phyloP scores from a whole-genome alignment of 2,113 vertebrate species.

The Euleptes europaea region DNA sequence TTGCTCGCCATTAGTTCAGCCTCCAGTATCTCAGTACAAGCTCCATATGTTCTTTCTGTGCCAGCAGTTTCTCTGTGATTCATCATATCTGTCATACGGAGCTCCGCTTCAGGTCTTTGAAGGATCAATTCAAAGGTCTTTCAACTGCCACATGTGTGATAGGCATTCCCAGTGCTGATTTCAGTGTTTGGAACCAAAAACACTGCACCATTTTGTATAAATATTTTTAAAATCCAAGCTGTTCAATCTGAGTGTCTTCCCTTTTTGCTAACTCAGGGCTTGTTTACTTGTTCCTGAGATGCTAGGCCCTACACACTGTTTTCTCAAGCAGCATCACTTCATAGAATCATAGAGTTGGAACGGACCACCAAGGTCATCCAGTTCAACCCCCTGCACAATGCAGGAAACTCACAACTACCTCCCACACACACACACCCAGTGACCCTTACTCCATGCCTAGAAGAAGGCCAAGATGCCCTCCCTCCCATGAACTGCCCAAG shows the following conservation, averaged over 20 bases:
- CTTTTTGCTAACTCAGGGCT: not conserved
- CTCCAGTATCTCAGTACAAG: not conserved
- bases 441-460: no score
- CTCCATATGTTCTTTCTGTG: not conserved
- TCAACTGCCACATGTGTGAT: slow-evolving; percentile 17
- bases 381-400: no score
- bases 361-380: no score
- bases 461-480: no score
- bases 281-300: not conserved
- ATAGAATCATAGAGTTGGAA: no score
- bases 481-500: no score
- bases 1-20: slow-evolving; percentile 5
- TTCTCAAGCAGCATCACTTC: not conserved
- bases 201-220: not conserved
- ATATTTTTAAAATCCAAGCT: not conserved
- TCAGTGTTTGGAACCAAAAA: not conserved
- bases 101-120: not conserved
- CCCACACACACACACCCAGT: no score
- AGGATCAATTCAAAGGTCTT: slow-evolving; percentile 1
- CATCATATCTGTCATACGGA: slow-evolving; percentile 23
- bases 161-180: not conserved
- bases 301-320: not conserved
- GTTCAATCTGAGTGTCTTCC: not conserved
- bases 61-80: slow-evolving; percentile 22
- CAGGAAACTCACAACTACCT: no score